Percentiles rank a stretch among this genome's conserved stretches.
Conservation (phyloP, 2,888 invertebrate genomes). For the Spialia ferax region DNA sequence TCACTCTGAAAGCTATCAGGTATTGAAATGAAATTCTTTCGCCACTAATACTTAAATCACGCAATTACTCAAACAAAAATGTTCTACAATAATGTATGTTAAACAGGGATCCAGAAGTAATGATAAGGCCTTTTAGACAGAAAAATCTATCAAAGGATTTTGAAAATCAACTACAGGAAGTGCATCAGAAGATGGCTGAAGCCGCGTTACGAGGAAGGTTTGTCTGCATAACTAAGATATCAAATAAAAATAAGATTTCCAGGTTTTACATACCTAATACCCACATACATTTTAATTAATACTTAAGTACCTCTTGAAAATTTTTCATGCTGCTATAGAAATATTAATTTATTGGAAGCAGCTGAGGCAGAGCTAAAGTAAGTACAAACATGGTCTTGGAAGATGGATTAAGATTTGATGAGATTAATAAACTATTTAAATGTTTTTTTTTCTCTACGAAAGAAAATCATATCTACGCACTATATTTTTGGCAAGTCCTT, state of each 20-base stretch:
- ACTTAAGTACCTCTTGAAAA: background rate
- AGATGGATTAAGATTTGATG: no score
- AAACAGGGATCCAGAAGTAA: conserved; percentile 68
- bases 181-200: conserved; percentile 86
- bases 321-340: conserved; percentile 69
- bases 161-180: conserved; percentile 81
- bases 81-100: background rate
- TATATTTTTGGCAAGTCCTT: no score
- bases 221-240: conserved; percentile 31
- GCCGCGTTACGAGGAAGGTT: conserved; percentile 86
- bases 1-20: conserved; percentile 87
- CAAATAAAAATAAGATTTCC: background rate
- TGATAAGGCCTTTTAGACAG: conserved; percentile 88
- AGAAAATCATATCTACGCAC: no score
- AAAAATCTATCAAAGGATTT: conserved; percentile 87
- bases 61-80: no score
- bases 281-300: background rate
- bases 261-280: background rate
- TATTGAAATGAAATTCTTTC: no score
- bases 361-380: conserved; percentile 65
- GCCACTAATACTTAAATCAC: no score
- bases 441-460: no score
- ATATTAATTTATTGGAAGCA: conserved; percentile 70
- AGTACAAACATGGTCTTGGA: conserved; percentile 51
- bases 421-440: no score